These are phyloP conservation scores for Clanis bilineata DNA, from an alignment of 2,888 invertebrate genomes.

Conservation along the genomic window DNA sequence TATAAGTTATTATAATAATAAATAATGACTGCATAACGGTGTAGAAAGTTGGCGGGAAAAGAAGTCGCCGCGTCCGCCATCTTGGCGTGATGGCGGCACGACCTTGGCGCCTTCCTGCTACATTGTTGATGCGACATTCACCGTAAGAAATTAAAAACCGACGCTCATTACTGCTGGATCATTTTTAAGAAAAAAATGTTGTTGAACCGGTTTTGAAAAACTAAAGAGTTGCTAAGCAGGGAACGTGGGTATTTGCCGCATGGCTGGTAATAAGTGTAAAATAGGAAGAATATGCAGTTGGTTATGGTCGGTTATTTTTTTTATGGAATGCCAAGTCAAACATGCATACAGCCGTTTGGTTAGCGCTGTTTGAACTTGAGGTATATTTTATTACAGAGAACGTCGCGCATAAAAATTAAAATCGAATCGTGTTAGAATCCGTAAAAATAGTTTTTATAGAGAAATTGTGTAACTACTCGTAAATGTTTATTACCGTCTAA, in stretches of 20 bases:
- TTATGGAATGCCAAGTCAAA: neutral
- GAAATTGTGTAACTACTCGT: no score
- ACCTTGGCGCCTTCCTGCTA: slow-evolving; percentile 43
- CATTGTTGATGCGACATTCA: slow-evolving; percentile 13
- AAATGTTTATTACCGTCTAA: no score
- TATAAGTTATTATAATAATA: neutral
- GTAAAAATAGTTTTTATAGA: no score
- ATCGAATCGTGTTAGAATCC: no score
- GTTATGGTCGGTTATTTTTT: neutral
- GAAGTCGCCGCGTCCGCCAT: slow-evolving; percentile 36
- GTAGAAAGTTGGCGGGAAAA: slow-evolving; percentile 43
- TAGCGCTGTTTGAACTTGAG: neutral
- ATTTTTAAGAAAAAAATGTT: neutral
- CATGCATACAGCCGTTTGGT: neutral
- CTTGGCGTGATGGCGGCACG: slow-evolving; percentile 35
- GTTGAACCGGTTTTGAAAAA: neutral
- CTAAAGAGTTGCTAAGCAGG: slow-evolving; percentile 3
- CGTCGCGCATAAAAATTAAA: no score
- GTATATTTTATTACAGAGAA: neutral
- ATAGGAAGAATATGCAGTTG: slow-evolving; percentile 3
- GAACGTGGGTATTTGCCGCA: slow-evolving; percentile 1
- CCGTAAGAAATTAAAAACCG: slow-evolving; percentile 13
- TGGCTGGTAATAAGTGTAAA: neutral
- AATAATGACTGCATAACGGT: neutral
- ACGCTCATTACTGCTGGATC: slow-evolving; percentile 8